A percentile compares a stretch with the other conserved stretches of the same genome.
Evolutionary conservation across 92 coral and sea anemone species (phyloP).

Genomic region (Epizoanthus scotinus): DNA sequence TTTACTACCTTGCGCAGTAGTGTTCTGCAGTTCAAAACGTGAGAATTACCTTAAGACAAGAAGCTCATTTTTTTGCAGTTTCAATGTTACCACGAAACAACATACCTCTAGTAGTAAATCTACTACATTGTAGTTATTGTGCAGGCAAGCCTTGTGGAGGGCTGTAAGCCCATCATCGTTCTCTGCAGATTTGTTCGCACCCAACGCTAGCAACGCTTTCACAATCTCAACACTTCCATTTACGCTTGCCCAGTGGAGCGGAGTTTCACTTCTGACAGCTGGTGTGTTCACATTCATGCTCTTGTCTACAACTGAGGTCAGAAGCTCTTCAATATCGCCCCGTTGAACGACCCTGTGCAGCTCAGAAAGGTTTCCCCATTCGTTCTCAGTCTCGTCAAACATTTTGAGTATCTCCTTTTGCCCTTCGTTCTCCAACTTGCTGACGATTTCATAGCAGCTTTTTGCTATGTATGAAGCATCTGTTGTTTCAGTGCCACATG

Average conservation of each 20-base stretch:
- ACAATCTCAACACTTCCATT: conserved; percentile 12
- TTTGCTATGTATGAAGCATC: not conserved
- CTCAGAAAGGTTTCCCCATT: conserved; percentile 18
- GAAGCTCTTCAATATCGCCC: conserved; percentile 8
- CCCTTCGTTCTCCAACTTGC: not conserved
- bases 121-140: conserved; percentile 12
- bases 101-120: not conserved
- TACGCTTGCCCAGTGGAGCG: conserved; percentile 38
- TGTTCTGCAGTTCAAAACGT: not conserved
- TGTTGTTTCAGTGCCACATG: not conserved
- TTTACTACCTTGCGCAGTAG: not conserved
- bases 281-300: not conserved
- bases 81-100: too few relatives aligned
- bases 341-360: conserved; percentile 17
- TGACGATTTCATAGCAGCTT: conserved; percentile 7
- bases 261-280: not conserved
- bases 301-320: conserved; percentile 22
- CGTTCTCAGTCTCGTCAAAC: conserved; percentile 2
- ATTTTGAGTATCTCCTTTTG: conserved; percentile 3
- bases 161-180: conserved; percentile 10
- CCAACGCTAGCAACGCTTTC: not conserved
- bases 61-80: too few relatives aligned
- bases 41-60: too few relatives aligned
- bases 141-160: conserved; percentile 24
- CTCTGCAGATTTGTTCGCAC: conserved; percentile 1